Evolutionary conservation across 2,888 invertebrate species (phyloP), one percentile per base, ranked within the genome.

Genomic region (Euplagia quadripunctaria): DNA sequence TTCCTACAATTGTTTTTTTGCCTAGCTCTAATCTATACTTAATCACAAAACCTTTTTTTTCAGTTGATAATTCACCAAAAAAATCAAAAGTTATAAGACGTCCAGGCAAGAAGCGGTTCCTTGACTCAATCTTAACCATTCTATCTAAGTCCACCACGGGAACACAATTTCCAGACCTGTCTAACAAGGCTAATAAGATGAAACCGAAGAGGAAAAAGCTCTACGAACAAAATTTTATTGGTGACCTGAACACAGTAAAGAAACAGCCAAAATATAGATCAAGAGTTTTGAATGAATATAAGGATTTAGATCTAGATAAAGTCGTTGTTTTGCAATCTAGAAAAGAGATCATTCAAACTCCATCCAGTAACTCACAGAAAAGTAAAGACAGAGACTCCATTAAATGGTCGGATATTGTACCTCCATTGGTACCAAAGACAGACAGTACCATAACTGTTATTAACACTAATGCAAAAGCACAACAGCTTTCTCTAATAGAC

Each of bases 81-180:
- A 88, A 84, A 69, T 76, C 87, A 0, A 88, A 89, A 0, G 81
- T 83, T 0, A 79, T 86, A 20, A 88, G 87, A 0, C 82, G 86
- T 3, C 86, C 89, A 0, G 87, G 82, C 0, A 87, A 82, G 52
- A 91, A 91, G 52, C 79, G 79, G 0, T 92, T 94, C 73, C 68
- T 93, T 2, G 74, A 87, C 0, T 92, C 93, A 0, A 90, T 92
- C 0, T 82, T 92, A 0, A 87, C 77, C 0, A 90, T 92, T 6
- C 81, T 94, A 0, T 90, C 93, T 0, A 90, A 93, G 81, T 86
- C 89, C 0, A 89, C 93, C 0, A 84, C 89, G 0, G 90, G 86
- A 0, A 93, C 92, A 0, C 91, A 93, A 71, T 88, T 79, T 51
- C 91, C 91, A 0, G 92, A 89, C 7, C 41, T n/a, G 3, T 66